Base-by-base conservation (phyloP, 2,797 vertebrate species). In the Synaphobranchus kaupii region DNA sequence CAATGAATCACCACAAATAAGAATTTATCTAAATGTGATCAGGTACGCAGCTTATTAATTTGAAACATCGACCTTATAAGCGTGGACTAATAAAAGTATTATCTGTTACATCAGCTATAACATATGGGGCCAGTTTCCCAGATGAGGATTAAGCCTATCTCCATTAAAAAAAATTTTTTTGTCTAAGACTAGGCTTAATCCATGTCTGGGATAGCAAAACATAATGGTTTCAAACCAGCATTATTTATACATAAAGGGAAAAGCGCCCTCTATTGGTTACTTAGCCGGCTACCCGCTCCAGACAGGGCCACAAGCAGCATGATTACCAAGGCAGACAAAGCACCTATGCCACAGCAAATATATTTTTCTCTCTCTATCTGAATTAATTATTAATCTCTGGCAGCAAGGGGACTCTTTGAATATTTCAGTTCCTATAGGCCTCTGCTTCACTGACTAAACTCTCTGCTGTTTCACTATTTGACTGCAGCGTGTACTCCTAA, bases 331-430 rank as follows among this genome's bases (percentile, higher is more conserved):
- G 50, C n/a, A 44, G 56, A 39, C 56, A 60, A 60, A 58, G 52
- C 52, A 63, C 83, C 8, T 22, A 34, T 60, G 63, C 31, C 20
- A 17, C 6, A 60, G 54, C 56, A 22, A 63, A 84, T 84, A 84
- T 12, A 22, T 54, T 31, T 39, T 39, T 39, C 39, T 39, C 39
- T 39, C 39, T 84, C 31, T 44, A 31, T 63, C 54, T 84, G 28
- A 44, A 84, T 60, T 63, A 63, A 84, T 58, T 44, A 84, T 84
- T 60, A 25, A 84, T 84, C 20, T 84, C 83, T 22, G 9, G n/a
- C 22, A 39, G 83, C 48, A 84, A 58, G 9, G 68, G 5, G 39
- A 80, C 22, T 80, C 17, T 47, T 48, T 17, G 17, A 20, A n/a
- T 58, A 12, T 63, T 58, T 31, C 4, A 84, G 34, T 20, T 84